phyloP scores from a whole-genome alignment of 2,797 vertebrate genomes.

The Microchirus variegatus region DNA sequence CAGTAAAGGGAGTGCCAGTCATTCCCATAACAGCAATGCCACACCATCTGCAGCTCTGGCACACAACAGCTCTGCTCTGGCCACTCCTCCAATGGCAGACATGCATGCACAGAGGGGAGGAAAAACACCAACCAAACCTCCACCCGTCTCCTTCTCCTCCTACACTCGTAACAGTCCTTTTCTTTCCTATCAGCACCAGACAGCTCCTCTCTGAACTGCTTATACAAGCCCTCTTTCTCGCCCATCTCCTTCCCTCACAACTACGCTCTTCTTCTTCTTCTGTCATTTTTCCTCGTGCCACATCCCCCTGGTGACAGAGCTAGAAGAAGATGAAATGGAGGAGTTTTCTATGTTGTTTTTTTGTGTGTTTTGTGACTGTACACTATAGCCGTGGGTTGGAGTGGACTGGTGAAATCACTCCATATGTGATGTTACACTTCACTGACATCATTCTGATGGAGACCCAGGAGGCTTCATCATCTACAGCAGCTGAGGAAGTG shows the following conservation, averaged over 20 bases:
- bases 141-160: slow-evolving; percentile 22
- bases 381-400: slow-evolving; percentile 9
- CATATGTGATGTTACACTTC: slow-evolving; percentile 28
- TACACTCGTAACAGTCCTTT: neutral
- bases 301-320: slow-evolving; percentile 51
- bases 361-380: slow-evolving; percentile 41
- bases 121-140: slow-evolving; percentile 39
- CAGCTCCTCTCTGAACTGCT: slow-evolving; percentile 5
- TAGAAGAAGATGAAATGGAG: slow-evolving; percentile 61
- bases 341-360: slow-evolving; percentile 46
- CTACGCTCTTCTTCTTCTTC: slow-evolving; percentile 13
- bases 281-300: slow-evolving; percentile 32
- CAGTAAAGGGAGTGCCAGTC: slow-evolving; percentile 71
- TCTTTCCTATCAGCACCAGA: neutral
- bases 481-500: slow-evolving; percentile 9
- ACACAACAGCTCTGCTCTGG: slow-evolving; percentile 40
- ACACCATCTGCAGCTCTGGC: slow-evolving; percentile 81
- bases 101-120: slow-evolving; percentile 29
- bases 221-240: slow-evolving; percentile 11
- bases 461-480: slow-evolving; percentile 10
- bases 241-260: slow-evolving; percentile 28
- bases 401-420: slow-evolving; percentile 34
- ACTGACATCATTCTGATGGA: slow-evolving; percentile 7
- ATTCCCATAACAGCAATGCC: slow-evolving; percentile 56
- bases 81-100: slow-evolving; percentile 48